phyloP scores from a whole-genome alignment of 2,888 invertebrate species.

The Rhyacophila evoluta region DNA sequence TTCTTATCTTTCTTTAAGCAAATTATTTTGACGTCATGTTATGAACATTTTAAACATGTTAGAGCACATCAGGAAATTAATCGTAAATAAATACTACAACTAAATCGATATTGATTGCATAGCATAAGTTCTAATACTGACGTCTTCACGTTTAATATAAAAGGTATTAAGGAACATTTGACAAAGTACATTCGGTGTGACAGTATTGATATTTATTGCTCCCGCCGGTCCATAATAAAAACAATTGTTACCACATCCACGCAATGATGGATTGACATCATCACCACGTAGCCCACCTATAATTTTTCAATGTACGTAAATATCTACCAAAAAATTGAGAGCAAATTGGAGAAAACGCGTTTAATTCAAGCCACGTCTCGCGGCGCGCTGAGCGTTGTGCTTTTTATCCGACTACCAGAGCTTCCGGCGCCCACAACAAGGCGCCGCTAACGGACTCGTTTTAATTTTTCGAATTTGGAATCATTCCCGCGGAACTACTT shows the following conservation, averaged over 20 bases:
- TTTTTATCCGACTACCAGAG: not conserved
- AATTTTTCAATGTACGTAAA: conserved; percentile 22
- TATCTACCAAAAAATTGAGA: conserved; percentile 24
- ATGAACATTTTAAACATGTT: too few relatives aligned
- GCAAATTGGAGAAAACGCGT: not conserved
- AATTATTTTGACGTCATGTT: too few relatives aligned
- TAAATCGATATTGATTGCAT: too few relatives aligned
- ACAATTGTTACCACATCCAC: conserved; percentile 11
- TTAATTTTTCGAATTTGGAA: conserved; percentile 66
- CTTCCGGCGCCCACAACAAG: conserved; percentile 46
- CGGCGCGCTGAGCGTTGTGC: conserved; percentile 19
- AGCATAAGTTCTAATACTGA: too few relatives aligned
- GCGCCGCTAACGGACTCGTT: conserved; percentile 52
- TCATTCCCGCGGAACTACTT: not conserved
- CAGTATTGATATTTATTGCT: not conserved
- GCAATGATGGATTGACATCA: conserved; percentile 22
- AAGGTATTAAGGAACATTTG: too few relatives aligned
- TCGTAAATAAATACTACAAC: too few relatives aligned
- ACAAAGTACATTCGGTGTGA: too few relatives aligned
- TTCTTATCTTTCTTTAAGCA: too few relatives aligned
- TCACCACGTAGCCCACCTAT: conserved; percentile 12
- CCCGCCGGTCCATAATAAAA: conserved; percentile 19
- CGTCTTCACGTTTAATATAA: too few relatives aligned
- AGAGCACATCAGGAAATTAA: too few relatives aligned
- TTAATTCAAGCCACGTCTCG: not conserved